Conservation (phyloP, 2,888 invertebrate species). For the Nebria salina region DNA sequence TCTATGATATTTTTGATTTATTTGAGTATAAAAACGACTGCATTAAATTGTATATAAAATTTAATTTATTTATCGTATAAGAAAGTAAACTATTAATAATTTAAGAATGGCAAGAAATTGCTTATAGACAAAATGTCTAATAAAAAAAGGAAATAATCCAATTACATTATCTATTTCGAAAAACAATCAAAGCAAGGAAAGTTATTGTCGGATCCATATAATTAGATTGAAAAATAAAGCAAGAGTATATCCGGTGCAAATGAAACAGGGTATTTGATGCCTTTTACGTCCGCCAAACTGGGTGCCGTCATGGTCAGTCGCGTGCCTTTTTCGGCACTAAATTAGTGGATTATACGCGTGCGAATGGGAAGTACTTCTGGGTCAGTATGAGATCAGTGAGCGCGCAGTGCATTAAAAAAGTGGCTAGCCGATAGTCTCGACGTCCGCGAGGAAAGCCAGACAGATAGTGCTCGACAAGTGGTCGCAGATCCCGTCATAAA, state of each 20-base stretch:
- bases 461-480: neutral
- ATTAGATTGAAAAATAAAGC: neutral
- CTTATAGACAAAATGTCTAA: too few relatives aligned
- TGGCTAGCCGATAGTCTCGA: neutral
- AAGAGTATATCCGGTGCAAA: neutral
- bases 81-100: too few relatives aligned
- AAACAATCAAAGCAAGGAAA: neutral
- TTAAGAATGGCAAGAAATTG: too few relatives aligned
- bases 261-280: neutral
- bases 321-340: neutral
- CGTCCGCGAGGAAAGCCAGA: neutral
- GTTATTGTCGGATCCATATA: neutral
- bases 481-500: neutral
- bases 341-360: neutral
- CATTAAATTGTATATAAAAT: too few relatives aligned
- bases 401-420: neutral
- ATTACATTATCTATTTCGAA: neutral
- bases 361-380: neutral
- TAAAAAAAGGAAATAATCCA: neutral
- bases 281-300: neutral
- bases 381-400: neutral
- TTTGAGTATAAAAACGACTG: too few relatives aligned
- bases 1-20: too few relatives aligned
- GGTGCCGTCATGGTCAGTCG: neutral
- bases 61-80: too few relatives aligned